phyloP scores from a whole-genome alignment of 92 coral and sea anemone species.

The Epizoanthus rinbou region DNA sequence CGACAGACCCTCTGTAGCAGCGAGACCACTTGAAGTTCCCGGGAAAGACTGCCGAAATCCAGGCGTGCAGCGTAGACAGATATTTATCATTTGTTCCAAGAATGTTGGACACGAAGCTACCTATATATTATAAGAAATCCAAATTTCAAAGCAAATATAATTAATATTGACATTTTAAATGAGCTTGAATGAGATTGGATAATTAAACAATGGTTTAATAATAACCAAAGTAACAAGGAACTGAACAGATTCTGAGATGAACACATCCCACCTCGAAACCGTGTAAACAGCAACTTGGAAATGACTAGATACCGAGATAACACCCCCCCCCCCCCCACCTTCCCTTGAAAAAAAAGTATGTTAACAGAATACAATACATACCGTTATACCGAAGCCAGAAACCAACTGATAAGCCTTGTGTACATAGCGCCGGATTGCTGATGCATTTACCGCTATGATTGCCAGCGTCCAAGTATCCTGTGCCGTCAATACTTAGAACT shows the following conservation, averaged over 20 bases:
- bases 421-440: slow-evolving; percentile 28
- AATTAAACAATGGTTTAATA: too few relatives aligned
- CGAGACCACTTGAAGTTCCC: slow-evolving; percentile 26
- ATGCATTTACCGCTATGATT: not conserved
- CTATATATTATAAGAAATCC: not conserved
- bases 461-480: slow-evolving; percentile 7
- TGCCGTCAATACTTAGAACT: slow-evolving; percentile 4
- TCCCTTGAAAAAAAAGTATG: too few relatives aligned
- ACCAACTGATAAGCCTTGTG: slow-evolving; percentile 11
- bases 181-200: too few relatives aligned
- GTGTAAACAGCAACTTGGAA: too few relatives aligned
- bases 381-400: slow-evolving; percentile 36
- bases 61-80: slow-evolving; percentile 4
- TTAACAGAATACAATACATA: not conserved
- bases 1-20: slow-evolving; percentile 24
- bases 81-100: slow-evolving; percentile 22
- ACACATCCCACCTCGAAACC: too few relatives aligned
- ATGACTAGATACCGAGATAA: too few relatives aligned
- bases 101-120: slow-evolving; percentile 15
- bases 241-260: too few relatives aligned
- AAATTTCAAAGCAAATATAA: not conserved
- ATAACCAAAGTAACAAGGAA: too few relatives aligned
- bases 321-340: too few relatives aligned
- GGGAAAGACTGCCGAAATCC: slow-evolving; percentile 9
- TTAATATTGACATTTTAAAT: too few relatives aligned